A percentile compares a stretch with the other conserved stretches of the same genome.
Conservation (phyloP, 2,797 vertebrate genomes). For the Malacoraja senta region DNA sequence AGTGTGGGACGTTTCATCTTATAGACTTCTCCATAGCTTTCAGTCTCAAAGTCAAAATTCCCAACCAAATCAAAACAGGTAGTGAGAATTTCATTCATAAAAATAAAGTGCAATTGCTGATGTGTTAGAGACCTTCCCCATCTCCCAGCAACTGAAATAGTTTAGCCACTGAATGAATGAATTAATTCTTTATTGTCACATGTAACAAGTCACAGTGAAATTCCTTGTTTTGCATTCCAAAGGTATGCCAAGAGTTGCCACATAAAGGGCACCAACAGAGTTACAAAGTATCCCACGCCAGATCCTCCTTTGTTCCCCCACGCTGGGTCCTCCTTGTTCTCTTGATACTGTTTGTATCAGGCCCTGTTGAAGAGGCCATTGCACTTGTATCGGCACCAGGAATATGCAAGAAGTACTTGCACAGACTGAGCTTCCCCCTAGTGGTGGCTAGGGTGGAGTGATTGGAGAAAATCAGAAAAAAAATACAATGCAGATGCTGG, state of each 20-base stretch:
- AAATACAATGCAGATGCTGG: too few species aligned
- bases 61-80: background rate
- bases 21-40: background rate
- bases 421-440: background rate
- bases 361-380: background rate
- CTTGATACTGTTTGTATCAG: background rate
- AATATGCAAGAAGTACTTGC: background rate
- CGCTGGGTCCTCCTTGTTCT: too few species aligned
- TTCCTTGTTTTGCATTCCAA: too few species aligned
- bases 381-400: background rate
- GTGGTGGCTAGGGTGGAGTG: background rate
- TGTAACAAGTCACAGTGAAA: too few species aligned
- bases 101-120: background rate
- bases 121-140: background rate
- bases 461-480: background rate
- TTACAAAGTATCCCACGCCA: too few species aligned
- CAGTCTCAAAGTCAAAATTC: background rate
- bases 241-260: too few species aligned
- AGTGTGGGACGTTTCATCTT: background rate
- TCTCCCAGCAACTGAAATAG: background rate
- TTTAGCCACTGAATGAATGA: background rate
- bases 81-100: background rate
- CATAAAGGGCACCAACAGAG: too few species aligned
- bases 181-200: too few species aligned
- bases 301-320: too few species aligned